These are phyloP conservation scores for Isoperla grammatica DNA, from an alignment of 2,888 invertebrate species.

Conservation along the genomic window DNA sequence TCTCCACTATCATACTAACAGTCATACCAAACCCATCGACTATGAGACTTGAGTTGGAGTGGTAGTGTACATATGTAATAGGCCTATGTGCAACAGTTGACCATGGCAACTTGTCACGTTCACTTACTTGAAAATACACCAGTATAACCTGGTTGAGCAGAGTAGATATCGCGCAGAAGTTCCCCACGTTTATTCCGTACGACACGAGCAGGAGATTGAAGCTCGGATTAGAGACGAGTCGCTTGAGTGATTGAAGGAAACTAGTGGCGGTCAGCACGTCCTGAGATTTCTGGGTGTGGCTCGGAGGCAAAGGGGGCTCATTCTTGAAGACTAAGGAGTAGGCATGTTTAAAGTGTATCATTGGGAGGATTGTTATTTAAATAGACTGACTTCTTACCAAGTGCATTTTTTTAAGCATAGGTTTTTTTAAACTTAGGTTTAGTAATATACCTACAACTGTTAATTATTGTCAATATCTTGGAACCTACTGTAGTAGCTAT, in stretches of 20 bases:
- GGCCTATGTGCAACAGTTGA: no score
- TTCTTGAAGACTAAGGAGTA: slow-evolving; percentile 78
- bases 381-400: no score
- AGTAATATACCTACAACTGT: no score
- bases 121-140: slow-evolving; percentile 7
- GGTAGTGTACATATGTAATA: no score
- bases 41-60: no score
- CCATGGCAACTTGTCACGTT: no score
- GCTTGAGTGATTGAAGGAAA: slow-evolving; percentile 67
- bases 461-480: no score
- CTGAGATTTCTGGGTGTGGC: slow-evolving; percentile 68
- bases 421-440: no score
- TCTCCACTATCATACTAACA: no score
- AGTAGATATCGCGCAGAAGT: slow-evolving; percentile 95
- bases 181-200: slow-evolving; percentile 92
- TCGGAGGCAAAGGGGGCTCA: slow-evolving; percentile 83
- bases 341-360: no score
- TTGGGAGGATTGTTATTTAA: background rate
- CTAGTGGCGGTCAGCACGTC: slow-evolving; percentile 48
- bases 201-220: slow-evolving; percentile 78
- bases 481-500: no score
- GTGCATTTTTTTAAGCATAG: background rate
- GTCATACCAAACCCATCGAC: no score
- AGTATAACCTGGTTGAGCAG: slow-evolving; percentile 71
- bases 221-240: slow-evolving; percentile 69